Evolutionary conservation across 2,888 invertebrate genomes (phyloP), one percentile per base, ranked within the genome.

Genomic region (Beris morrisii): DNA sequence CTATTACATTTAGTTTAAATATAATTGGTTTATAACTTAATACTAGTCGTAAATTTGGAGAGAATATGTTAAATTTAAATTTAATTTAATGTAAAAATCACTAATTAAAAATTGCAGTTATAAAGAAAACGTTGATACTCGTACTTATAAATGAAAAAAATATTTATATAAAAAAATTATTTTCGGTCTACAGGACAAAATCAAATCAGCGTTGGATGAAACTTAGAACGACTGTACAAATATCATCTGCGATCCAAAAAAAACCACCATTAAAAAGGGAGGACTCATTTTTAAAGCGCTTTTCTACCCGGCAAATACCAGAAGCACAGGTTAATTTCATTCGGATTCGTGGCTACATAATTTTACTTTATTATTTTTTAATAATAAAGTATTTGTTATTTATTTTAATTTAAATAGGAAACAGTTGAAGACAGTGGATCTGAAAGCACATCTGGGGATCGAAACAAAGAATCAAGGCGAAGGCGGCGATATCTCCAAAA

Each of bases 121-220:
- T n/a, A n/a, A n/a, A n/a, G n/a, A n/a, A n/a, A n/a, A n/a, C n/a
- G n/a, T n/a, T n/a, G n/a, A n/a, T n/a, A n/a, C n/a, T n/a, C n/a
- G n/a, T n/a, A n/a, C n/a, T n/a, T n/a, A n/a, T n/a, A n/a, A n/a
- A n/a, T n/a, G n/a, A n/a, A 31, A 32, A 31, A 9, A 50, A 53
- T 13, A n/a, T n/a, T n/a, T n/a, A n/a, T n/a, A n/a, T n/a, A n/a
- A 52, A 63, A 30, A 54, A 9, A 55, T 30, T n/a, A 38, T 38
- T 6, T 12, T 45, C 6, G 32, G 13, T 55, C 22, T 28, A 67
- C 87, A 93, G 93, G 87, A 92, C 92, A 78, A 92, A 92, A 81
- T 92, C 94, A 78, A 95, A 94, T 82, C 93, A 95, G 80, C 87
- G 95, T 83, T 97, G 97, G 93, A 92, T 95, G 90, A 95, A 97